These are phyloP conservation scores for Halichondria panicea DNA, from an alignment of 37 sponge, comb jelly and placozoan species.

Conservation along the genomic window DNA sequence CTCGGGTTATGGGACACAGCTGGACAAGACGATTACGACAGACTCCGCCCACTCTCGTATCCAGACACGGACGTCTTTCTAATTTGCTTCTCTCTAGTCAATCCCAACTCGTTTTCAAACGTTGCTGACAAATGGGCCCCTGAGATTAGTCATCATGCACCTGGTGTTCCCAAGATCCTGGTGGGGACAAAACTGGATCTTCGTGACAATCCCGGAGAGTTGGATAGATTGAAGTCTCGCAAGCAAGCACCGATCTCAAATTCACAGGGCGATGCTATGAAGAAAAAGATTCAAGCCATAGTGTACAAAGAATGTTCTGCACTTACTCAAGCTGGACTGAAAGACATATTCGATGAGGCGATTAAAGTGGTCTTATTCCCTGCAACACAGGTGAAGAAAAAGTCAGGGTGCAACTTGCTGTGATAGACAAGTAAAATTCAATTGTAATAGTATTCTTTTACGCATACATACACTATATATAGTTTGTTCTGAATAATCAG, in stretches of 20 bases:
- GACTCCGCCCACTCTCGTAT: conserved; percentile 87
- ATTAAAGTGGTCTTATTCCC: conserved; percentile 86
- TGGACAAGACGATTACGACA: conserved; percentile 93
- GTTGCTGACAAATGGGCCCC: conserved; percentile 86
- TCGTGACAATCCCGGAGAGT: conserved; percentile 63
- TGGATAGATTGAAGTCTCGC: conserved; percentile 63
- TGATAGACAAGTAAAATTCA: neutral
- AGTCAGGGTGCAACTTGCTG: conserved; percentile 55
- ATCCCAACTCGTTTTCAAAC: conserved; percentile 80
- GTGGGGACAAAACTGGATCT: conserved; percentile 91
- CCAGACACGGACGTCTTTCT: conserved; percentile 91
- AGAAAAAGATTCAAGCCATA: conserved; percentile 73
- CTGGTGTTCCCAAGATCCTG: conserved; percentile 84
- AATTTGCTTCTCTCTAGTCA: conserved; percentile 83
- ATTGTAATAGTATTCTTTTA: neutral
- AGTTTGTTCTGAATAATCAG: neutral
- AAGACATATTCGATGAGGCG: conserved; percentile 90
- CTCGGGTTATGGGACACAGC: conserved; percentile 95
- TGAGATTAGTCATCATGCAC: conserved; percentile 84
- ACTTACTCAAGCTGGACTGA: conserved; percentile 85
- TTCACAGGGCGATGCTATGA: conserved; percentile 78
- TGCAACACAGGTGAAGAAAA: conserved; percentile 62
- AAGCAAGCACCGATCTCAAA: conserved; percentile 55
- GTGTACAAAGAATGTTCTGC: conserved; percentile 88
- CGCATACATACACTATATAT: neutral